phyloP scores from a whole-genome alignment of 2,797 vertebrate genomes.

The Amblyraja radiata region DNA sequence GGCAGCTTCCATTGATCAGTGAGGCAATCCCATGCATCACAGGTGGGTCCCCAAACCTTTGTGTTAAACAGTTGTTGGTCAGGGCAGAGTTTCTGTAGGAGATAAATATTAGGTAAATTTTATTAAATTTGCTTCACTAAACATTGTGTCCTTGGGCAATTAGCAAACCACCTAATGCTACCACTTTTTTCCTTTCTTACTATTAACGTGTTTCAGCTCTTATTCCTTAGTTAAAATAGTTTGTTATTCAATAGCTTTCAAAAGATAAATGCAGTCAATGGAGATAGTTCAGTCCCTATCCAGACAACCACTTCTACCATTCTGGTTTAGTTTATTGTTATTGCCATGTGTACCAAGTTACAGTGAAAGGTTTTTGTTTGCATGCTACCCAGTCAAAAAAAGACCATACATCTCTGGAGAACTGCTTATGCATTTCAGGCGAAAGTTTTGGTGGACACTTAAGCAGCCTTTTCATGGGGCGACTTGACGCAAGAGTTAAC shows the following conservation, averaged over 20 bases:
- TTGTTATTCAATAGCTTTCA: not conserved
- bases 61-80: not conserved
- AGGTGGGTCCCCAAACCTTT: slow-evolving; percentile 36
- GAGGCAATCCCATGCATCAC: slow-evolving; percentile 38
- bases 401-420: too few species aligned
- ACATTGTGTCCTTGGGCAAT: not conserved
- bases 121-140: not conserved
- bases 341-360: too few species aligned
- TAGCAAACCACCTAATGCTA: not conserved
- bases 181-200: not conserved
- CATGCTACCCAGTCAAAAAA: too few species aligned
- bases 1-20: slow-evolving; percentile 25
- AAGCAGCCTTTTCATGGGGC: too few species aligned
- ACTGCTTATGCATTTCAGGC: too few species aligned
- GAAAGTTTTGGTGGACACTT: too few species aligned
- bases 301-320: too few species aligned
- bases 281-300: not conserved
- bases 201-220: not conserved
- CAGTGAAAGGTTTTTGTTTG: too few species aligned
- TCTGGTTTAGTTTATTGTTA: too few species aligned
- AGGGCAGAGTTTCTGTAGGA: slow-evolving; percentile 37
- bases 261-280: not conserved
- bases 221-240: not conserved
- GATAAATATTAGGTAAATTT: not conserved
- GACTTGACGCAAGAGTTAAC: too few species aligned